Base-by-base conservation (phyloP, 2,113 vertebrate genomes). In the Spermophilus dauricus region DNA sequence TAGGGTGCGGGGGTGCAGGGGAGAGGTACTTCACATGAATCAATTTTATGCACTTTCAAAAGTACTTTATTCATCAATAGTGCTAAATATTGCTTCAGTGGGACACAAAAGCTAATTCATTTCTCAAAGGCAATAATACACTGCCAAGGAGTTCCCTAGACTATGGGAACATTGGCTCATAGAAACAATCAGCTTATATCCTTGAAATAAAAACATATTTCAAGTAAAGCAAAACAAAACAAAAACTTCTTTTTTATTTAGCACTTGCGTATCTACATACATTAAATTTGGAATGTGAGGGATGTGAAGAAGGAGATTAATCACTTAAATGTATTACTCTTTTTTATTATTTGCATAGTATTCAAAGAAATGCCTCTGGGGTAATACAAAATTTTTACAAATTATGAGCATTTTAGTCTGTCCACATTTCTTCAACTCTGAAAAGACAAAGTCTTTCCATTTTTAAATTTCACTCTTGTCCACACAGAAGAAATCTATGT, bases 301-400 rank as follows among this genome's bases (percentile, higher is more conserved):
- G 9, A 88, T 85, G 4, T 26, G 39, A 9, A 81, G 18, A n/a
- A n/a, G 92, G 69, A 48, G 58, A 84, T 80, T 37, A 90, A 81
- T 72, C 51, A 3, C 5, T 56, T 67, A 42, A 48, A 39, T 39
- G 42, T 56, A 80, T 78, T 75, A 65, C 5, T 87, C 2, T 77
- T 94, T 76, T 94, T 76, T 94, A 82, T 85, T 90, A 82, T 73
- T 95, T 94, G 1, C 77, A 86, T 75, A 7, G 14, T 39, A 28
- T 82, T 97, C 39, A 96, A 87, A 83, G 28, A 72, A 94, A 24
- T 83, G 10, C 75, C 42, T 96, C 4, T 73, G 20, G 34, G 48
- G 37, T 90, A 4, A 51, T 53, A 6, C n/a, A 72, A 78, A 72
- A 78, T n/a, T 85, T 58, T 80, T 58, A 70, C 20, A 91, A 61